Evolutionary conservation across 2,797 vertebrate genomes (phyloP).

Genomic region (Netta rufina): DNA sequence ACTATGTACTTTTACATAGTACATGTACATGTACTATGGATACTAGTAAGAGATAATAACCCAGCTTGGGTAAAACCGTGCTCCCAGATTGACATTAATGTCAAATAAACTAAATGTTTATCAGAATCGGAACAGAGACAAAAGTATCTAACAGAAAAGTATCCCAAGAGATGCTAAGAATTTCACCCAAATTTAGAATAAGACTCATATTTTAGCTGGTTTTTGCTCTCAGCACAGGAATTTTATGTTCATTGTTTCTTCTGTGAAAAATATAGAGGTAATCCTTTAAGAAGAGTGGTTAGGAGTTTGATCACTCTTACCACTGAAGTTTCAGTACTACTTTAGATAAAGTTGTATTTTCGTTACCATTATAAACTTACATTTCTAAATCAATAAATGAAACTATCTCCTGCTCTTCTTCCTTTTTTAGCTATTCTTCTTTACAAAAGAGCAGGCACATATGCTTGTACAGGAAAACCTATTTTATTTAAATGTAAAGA

Average conservation of each 20-base stretch:
- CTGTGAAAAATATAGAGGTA: neutral
- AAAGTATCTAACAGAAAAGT: neutral
- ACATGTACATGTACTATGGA: neutral
- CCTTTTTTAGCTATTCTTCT: neutral
- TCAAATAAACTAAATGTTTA: neutral
- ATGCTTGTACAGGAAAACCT: neutral
- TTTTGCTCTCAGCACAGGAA: neutral
- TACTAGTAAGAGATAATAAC: neutral
- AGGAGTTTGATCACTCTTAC: neutral
- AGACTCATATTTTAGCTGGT: neutral
- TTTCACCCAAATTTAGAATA: neutral
- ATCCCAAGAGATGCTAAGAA: neutral
- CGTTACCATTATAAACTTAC: neutral
- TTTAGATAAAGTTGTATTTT: neutral
- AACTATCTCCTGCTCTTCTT: neutral
- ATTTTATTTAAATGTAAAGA: neutral
- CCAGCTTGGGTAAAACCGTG: neutral
- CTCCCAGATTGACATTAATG: neutral
- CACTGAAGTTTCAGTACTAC: neutral
- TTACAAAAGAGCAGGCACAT: neutral
- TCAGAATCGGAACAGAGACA: neutral
- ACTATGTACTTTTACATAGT: too few species aligned
- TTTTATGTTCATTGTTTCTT: neutral
- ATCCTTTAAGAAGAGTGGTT: neutral
- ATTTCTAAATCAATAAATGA: constrained; percentile 8